These are phyloP conservation scores for Eidolon helvum DNA, from an alignment of 2,113 vertebrate genomes.

Conservation along the genomic window DNA sequence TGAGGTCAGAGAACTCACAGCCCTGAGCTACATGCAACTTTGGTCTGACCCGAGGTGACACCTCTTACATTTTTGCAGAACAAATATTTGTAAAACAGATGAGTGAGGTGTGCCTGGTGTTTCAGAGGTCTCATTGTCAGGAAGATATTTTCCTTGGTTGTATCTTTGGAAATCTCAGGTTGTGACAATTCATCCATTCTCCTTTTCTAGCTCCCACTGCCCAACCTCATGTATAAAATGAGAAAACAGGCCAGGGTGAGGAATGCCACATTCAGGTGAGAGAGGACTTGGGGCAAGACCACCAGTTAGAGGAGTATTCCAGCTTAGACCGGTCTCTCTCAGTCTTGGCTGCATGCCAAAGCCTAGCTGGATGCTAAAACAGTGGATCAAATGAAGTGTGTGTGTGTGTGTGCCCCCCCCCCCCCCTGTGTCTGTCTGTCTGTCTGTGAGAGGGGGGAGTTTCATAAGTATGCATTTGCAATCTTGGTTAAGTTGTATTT, in stretches of 20 bases:
- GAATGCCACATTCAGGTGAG: background rate
- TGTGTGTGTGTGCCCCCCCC: too few relatives aligned
- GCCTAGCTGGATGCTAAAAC: background rate
- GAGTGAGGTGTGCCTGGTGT: background rate
- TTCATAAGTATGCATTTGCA: background rate
- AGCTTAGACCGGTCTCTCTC: background rate
- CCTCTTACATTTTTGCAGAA: background rate
- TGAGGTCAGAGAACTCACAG: background rate
- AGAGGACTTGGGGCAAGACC: background rate
- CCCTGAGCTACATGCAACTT: background rate
- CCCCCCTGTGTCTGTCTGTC: too few relatives aligned
- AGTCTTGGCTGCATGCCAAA: background rate
- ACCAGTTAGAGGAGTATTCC: background rate
- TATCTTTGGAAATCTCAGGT: background rate
- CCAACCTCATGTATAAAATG: background rate
- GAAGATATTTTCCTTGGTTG: constrained; percentile 3
- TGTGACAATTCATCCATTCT: background rate
- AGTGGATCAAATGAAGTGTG: background rate
- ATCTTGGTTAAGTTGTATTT: background rate
- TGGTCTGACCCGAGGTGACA: background rate
- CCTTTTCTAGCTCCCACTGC: background rate
- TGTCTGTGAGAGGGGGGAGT: background rate
- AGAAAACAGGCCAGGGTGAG: background rate
- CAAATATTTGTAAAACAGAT: background rate
- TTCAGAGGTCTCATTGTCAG: background rate